These are phyloP conservation scores for Mizuhopecten yessoensis DNA, from an alignment of 1,140 invertebrate species.

Conservation along the genomic window DNA sequence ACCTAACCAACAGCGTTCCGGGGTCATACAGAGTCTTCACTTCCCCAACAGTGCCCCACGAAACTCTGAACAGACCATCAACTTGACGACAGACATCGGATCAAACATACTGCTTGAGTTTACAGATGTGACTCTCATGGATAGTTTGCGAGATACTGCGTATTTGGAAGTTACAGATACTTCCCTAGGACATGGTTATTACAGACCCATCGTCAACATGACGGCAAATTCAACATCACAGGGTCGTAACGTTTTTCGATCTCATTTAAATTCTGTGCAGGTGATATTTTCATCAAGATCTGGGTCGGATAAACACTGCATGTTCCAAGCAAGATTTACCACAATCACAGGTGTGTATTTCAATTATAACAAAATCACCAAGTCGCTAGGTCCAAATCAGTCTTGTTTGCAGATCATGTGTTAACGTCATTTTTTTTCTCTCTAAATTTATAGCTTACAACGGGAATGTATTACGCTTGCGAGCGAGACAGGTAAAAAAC, in stretches of 20 bases:
- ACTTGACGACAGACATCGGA: not conserved
- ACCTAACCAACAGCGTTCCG: not conserved
- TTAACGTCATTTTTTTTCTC: too few species aligned
- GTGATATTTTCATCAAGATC: not conserved
- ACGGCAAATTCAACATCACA: not conserved
- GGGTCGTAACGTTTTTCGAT: not conserved
- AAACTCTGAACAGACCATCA: not conserved
- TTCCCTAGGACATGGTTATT: not conserved
- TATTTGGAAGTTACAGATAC: not conserved
- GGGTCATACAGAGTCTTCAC: slow-evolving; percentile 29
- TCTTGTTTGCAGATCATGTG: too few species aligned
- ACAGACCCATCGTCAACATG: not conserved
- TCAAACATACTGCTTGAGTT: slow-evolving; percentile 27
- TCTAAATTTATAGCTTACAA: too few species aligned
- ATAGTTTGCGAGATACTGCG: not conserved
- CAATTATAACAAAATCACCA: not conserved
- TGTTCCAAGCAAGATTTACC: not conserved
- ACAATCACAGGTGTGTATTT: not conserved
- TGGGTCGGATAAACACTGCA: not conserved
- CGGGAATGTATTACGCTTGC: too few species aligned
- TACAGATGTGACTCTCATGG: not conserved
- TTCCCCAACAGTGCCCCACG: slow-evolving; percentile 24
- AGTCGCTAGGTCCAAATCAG: not conserved
- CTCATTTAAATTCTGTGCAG: not conserved
- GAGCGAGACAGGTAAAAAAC: too few species aligned